Evolutionary conservation across 2,113 vertebrate species (phyloP).

Genomic region (Campylorhamphus procurvoides): DNA sequence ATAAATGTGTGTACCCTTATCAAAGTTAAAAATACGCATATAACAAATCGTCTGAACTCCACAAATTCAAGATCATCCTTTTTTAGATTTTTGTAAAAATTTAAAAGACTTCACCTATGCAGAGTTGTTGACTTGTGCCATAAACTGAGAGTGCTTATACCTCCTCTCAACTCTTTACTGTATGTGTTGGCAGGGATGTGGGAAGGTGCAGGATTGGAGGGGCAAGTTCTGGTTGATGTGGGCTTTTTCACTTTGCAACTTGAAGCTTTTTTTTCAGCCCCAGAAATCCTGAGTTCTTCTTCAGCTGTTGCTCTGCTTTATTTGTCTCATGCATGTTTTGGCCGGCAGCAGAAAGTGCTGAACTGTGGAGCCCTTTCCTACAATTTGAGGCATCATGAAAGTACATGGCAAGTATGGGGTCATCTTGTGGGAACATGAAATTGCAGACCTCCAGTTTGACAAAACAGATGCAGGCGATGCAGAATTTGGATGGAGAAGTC

Average conservation of each 20-base stretch:
- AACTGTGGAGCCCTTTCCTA: not conserved
- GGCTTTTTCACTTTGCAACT: constrained; percentile 3
- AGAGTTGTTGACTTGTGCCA: not conserved
- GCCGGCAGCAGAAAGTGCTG: not conserved
- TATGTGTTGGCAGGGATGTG: constrained; percentile 25
- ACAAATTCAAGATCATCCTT: not conserved
- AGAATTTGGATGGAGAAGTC: not conserved
- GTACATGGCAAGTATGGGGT: not conserved
- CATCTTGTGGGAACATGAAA: not conserved
- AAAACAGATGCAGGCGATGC: not conserved
- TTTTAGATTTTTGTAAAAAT: not conserved
- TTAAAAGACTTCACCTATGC: not conserved
- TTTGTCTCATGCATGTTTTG: not conserved
- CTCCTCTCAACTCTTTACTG: not conserved
- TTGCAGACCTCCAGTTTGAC: not conserved
- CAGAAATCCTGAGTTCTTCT: not conserved
- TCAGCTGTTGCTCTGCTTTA: not conserved
- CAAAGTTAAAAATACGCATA: not conserved
- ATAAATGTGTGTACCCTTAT: not conserved
- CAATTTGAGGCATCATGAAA: not conserved
- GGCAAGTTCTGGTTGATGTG: not conserved
- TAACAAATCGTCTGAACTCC: not conserved
- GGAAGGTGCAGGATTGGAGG: constrained; percentile 21
- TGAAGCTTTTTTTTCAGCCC: not conserved
- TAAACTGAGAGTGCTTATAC: not conserved